phyloP scores from a whole-genome alignment of 2,113 vertebrate genomes.

The Chaenocephalus aceratus region DNA sequence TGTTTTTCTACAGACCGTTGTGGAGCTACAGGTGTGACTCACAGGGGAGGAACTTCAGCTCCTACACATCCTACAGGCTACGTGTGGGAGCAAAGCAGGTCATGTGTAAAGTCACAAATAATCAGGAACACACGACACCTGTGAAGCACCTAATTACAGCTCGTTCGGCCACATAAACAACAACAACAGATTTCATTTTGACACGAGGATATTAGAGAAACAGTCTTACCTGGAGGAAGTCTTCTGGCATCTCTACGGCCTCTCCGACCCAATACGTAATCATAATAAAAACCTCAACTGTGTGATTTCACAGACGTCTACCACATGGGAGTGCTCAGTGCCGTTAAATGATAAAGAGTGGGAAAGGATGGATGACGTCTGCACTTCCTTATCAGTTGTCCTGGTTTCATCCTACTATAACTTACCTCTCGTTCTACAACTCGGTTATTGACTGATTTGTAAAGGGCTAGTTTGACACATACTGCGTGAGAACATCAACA shows the following conservation, averaged over 20 bases:
- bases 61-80: conserved; percentile 94
- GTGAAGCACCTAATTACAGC: conserved; percentile 43
- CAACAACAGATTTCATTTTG: conserved; percentile 41
- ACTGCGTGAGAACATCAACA: not conserved
- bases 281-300: conserved; percentile 20
- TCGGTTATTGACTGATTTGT: not conserved
- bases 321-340: not conserved
- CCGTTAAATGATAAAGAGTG: conserved; percentile 6
- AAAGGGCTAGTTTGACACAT: not conserved
- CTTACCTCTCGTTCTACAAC: conserved; percentile 43
- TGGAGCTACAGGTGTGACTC: conserved; percentile 90
- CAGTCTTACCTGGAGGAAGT: conserved; percentile 75
- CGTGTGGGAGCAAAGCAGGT: conserved; percentile 96
- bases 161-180: conserved; percentile 48
- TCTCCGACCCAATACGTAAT: conserved; percentile 40
- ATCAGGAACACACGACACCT: conserved; percentile 44
- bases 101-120: conserved; percentile 84
- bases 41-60: conserved; percentile 95
- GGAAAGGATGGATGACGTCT: too few relatives aligned
- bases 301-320: not conserved
- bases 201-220: conserved; percentile 76
- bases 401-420: conserved; percentile 4
- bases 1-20: conserved; percentile 75
- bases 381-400: not conserved
- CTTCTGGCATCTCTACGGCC: conserved; percentile 57